Evolutionary conservation across 2,888 invertebrate species (phyloP).

Genomic region (Syrphus vitripennis): DNA sequence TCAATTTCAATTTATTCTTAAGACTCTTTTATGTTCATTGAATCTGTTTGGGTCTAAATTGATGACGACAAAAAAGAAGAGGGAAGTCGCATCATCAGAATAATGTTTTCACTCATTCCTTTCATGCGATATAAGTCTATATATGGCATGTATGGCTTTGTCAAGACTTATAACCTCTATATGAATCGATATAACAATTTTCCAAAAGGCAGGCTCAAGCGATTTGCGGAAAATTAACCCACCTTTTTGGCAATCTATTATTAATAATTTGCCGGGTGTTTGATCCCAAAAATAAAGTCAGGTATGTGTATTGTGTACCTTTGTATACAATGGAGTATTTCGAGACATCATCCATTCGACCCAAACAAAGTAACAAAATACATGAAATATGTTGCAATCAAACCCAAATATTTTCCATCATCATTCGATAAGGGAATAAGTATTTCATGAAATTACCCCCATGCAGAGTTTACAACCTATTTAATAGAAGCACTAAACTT

Average conservation of each 20-base stretch:
- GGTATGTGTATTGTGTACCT: neutral
- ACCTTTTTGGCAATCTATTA: slow-evolving; percentile 34
- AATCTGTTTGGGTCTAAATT: slow-evolving; percentile 9
- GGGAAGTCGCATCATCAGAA: neutral
- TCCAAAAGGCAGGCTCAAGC: neutral
- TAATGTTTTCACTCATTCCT: neutral
- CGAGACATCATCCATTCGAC: neutral
- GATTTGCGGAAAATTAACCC: slow-evolving; percentile 13
- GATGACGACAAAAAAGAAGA: neutral
- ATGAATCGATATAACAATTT: neutral
- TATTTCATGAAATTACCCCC: slow-evolving; percentile 46
- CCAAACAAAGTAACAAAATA: slow-evolving; percentile 47
- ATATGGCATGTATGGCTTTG: neutral
- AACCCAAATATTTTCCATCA: slow-evolving; percentile 51
- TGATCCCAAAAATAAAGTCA: slow-evolving; percentile 19
- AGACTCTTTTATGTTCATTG: slow-evolving; percentile 22
- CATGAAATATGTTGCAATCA: slow-evolving; percentile 63
- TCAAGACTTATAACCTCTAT: neutral
- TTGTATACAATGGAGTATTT: neutral
- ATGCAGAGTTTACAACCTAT: slow-evolving; percentile 54
- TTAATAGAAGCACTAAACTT: slow-evolving; percentile 43
- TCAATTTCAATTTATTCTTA: slow-evolving; percentile 22
- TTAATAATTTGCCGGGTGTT: slow-evolving; percentile 21
- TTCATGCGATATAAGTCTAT: neutral
- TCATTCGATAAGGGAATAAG: slow-evolving; percentile 53